Percentiles rank a stretch among this genome's conserved stretches.
Evolutionary conservation across 2,888 invertebrate species (phyloP).

Genomic region (Dorcus parallelipipedus): DNA sequence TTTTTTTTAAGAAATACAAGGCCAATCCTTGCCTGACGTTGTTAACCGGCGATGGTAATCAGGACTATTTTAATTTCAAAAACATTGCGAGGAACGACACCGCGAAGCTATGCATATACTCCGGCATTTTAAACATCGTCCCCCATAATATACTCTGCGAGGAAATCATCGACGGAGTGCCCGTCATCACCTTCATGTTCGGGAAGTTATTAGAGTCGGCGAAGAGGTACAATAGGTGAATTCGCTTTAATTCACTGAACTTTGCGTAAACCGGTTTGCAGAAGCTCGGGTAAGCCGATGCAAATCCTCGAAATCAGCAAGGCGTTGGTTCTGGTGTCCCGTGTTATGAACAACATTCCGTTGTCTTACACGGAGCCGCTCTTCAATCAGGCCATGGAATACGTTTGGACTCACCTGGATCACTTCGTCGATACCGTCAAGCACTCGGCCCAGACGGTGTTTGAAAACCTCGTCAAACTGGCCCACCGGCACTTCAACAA

Average conservation of each 20-base stretch:
- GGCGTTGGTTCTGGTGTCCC: slow-evolving; percentile 33
- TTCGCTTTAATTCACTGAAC: slow-evolving; percentile 7
- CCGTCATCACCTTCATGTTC: slow-evolving; percentile 36
- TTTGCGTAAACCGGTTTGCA: slow-evolving; percentile 22
- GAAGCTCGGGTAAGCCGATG: slow-evolving; percentile 34
- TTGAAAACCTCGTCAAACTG: slow-evolving; percentile 49
- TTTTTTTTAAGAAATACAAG: slow-evolving; percentile 27
- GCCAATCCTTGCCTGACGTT: slow-evolving; percentile 28
- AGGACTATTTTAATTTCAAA: slow-evolving; percentile 6
- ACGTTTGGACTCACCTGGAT: slow-evolving; percentile 59
- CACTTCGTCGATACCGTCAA: slow-evolving; percentile 63
- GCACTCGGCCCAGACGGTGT: slow-evolving; percentile 48
- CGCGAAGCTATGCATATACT: slow-evolving; percentile 30
- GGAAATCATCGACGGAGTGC: slow-evolving; percentile 25
- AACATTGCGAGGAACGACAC: slow-evolving; percentile 13
- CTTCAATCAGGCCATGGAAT: slow-evolving; percentile 45
- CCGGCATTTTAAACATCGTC: slow-evolving; percentile 34
- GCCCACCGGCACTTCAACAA: slow-evolving; percentile 35
- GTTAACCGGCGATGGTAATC: slow-evolving; percentile 21
- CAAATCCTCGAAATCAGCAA: slow-evolving; percentile 39
- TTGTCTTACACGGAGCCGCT: slow-evolving; percentile 32
- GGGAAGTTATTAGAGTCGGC: slow-evolving; percentile 37
- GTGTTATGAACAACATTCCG: slow-evolving; percentile 31
- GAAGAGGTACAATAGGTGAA: slow-evolving; percentile 33
- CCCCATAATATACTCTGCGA: slow-evolving; percentile 27